These are phyloP conservation scores for Melanaphis sacchari DNA, from an alignment of 1,140 invertebrate genomes.

Conservation along the genomic window DNA sequence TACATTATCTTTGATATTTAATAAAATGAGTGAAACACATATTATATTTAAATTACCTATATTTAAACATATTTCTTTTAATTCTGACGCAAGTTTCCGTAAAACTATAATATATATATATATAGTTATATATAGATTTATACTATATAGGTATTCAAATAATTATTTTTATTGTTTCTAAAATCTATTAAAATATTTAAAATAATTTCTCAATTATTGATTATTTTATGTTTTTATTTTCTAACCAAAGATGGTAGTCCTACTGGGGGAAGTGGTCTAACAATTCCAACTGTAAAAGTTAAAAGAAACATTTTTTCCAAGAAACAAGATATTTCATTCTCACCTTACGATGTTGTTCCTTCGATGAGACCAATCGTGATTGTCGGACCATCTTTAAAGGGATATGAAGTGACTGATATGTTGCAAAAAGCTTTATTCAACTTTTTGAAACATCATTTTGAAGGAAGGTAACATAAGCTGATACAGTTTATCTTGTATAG, in stretches of 20 bases:
- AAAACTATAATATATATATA: too few species aligned
- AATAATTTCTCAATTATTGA: slow-evolving; percentile 37
- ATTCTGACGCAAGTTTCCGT: too few species aligned
- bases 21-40: neutral
- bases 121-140: too few species aligned
- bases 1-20: too few species aligned
- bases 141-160: neutral
- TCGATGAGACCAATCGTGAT: slow-evolving; percentile 99
- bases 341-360: slow-evolving; percentile 99
- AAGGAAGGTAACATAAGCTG: slow-evolving; percentile 77
- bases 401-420: slow-evolving; percentile 99
- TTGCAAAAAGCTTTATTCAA: slow-evolving; percentile 99
- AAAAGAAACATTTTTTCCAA: slow-evolving; percentile 99
- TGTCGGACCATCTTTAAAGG: slow-evolving; percentile 98
- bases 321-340: slow-evolving; percentile 92
- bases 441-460: slow-evolving; percentile 96
- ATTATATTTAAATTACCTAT: neutral
- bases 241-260: slow-evolving; percentile 82
- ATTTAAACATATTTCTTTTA: neutral
- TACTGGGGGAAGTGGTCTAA: slow-evolving; percentile 74
- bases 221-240: slow-evolving; percentile 54
- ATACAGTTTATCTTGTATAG: neutral
- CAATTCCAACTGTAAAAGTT: slow-evolving; percentile 92
- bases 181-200: neutral
- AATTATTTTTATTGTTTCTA: neutral